These are phyloP conservation scores for Drosophila paranaensis DNA, from an alignment of 2,888 invertebrate genomes.

Conservation along the genomic window DNA sequence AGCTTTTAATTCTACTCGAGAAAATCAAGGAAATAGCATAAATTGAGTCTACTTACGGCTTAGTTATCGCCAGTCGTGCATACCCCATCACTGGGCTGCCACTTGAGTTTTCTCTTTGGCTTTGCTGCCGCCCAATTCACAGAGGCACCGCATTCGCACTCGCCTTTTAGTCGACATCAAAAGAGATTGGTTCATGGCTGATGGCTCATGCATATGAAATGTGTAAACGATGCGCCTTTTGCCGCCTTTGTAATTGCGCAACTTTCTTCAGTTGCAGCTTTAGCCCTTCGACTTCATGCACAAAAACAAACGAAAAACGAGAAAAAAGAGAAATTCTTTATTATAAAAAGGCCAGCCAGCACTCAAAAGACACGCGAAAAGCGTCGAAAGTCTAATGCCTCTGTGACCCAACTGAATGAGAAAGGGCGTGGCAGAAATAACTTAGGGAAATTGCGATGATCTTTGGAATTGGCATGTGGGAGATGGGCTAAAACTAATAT, in stretches of 20 bases:
- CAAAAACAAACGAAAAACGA: constrained; percentile 16
- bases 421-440: constrained; percentile 11
- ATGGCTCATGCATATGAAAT: constrained; percentile 65
- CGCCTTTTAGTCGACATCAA: constrained; percentile 57
- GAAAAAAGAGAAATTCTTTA: constrained; percentile 1
- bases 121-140: constrained; percentile 61
- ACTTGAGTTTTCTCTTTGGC: not conserved
- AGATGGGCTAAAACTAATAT: not conserved
- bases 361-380: constrained; percentile 36
- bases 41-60: not conserved
- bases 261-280: constrained; percentile 56
- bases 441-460: not conserved
- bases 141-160: constrained; percentile 25
- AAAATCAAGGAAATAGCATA: not conserved
- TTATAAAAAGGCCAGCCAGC: constrained; percentile 20
- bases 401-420: constrained; percentile 36
- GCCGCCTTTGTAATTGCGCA: constrained; percentile 75
- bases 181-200: constrained; percentile 65
- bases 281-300: not conserved
- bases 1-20: not conserved
- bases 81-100: not conserved
- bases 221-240: constrained; percentile 53
- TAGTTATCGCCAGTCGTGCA: not conserved
- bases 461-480: not conserved
- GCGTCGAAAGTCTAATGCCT: constrained; percentile 56